phyloP scores from a whole-genome alignment of 23 tunicate species.

The Halocynthia aurantium region DNA sequence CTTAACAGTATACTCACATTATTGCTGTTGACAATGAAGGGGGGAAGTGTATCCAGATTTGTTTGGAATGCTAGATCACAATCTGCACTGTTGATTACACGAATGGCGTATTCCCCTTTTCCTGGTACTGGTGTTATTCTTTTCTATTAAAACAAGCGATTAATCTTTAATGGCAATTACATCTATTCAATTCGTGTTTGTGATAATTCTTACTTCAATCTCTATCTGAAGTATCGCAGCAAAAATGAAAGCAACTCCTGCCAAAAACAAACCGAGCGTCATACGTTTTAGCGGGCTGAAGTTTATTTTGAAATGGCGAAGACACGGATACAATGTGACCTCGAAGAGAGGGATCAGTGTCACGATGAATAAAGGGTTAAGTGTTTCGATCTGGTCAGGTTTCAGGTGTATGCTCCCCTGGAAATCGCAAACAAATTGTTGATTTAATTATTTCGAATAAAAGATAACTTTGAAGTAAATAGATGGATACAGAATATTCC shows the following conservation, averaged over 20 bases:
- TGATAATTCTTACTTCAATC: constrained; percentile 55
- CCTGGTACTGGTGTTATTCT: constrained; percentile 54
- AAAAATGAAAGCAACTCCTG: constrained; percentile 76
- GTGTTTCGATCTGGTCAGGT: constrained; percentile 94
- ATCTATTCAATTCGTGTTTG: background rate
- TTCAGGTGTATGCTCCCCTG: constrained; percentile 61
- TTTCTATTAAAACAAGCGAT: constrained; percentile 32
- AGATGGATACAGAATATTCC: too few relatives aligned
- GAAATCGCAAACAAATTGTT: background rate
- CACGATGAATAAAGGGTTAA: constrained; percentile 88
- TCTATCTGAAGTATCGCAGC: constrained; percentile 88
- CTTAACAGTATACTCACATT: background rate
- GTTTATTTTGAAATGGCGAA: constrained; percentile 64
- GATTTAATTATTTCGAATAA: background rate
- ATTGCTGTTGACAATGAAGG: background rate
- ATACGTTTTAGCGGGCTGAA: constrained; percentile 73
- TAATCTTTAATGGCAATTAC: background rate
- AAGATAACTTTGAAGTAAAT: background rate
- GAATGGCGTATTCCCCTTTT: constrained; percentile 48
- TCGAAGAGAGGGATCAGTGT: constrained; percentile 84
- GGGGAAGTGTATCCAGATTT: background rate
- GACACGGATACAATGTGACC: constrained; percentile 69
- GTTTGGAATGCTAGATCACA: constrained; percentile 31
- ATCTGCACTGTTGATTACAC: constrained; percentile 53
- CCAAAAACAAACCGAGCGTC: constrained; percentile 75